Conservation (phyloP, 2,113 vertebrate genomes). For the Mionectes macconnelli region DNA sequence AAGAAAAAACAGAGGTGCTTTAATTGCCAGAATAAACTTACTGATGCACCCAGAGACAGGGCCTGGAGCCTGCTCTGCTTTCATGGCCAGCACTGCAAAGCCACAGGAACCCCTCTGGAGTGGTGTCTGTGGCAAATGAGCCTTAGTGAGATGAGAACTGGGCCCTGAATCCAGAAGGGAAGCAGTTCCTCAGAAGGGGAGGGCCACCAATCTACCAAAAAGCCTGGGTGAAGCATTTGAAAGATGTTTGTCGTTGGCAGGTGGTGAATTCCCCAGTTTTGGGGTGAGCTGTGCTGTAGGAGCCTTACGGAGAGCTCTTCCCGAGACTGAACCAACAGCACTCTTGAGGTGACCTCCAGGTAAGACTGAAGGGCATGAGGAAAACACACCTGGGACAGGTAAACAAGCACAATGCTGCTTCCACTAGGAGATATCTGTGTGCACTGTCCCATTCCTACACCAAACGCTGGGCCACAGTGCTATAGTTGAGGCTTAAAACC, state of each 20-base stretch:
- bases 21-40: not conserved
- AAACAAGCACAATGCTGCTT: not conserved
- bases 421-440: not conserved
- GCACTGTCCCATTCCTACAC: not conserved
- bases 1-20: constrained; percentile 28
- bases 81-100: not conserved
- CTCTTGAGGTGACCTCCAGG: not conserved
- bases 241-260: not conserved
- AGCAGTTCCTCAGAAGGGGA: not conserved
- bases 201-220: not conserved
- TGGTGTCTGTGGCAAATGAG: not conserved
- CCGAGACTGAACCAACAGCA: not conserved
- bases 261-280: not conserved
- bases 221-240: not conserved
- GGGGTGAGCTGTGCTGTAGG: not conserved
- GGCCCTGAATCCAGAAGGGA: not conserved
- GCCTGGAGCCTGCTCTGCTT: not conserved
- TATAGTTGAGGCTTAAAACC: not conserved
- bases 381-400: not conserved
- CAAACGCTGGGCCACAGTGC: rapidly evolving
- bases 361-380: not conserved
- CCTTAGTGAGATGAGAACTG: not conserved
- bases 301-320: not conserved
- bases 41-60: not conserved
- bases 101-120: not conserved